Base-by-base conservation (phyloP, 53 echinoderm and acorn worm species). In the Patiria pectinifera region DNA sequence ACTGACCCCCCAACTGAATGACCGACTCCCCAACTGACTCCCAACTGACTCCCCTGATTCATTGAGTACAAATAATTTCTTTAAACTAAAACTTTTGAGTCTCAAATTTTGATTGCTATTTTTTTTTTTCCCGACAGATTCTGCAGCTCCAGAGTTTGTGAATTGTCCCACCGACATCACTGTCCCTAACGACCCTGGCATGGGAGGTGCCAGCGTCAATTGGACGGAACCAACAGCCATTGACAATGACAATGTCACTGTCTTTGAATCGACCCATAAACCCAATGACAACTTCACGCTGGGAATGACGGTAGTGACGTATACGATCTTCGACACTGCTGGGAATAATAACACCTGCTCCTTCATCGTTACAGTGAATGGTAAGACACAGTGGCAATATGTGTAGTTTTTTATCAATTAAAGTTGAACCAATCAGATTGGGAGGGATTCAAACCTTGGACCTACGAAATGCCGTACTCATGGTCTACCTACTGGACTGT, bases 81-180 rank as follows among this genome's bases (percentile, higher is more conserved):
- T 35, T 35, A 35, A 35, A 35, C 35, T 35, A 35, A 35, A 35
- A 35, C 35, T 35, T 35, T 35, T 35, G 35, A 35, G 35, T 35
- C 35, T 35, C 35, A 35, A 35, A 35, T 35, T 35, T 35, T 35
- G 35, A 35, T 35, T 35, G 35, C 35, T 35, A 35, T 35, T 35
- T 35, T 35, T 35, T 35, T 66, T 66, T 18, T 16, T n/a, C 72
- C 11, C 86, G 58, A 3, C 83, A 94, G 94, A 59, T 74, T 45
- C 53, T 18, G 89, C 71, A n/a, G 15, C 59, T 18, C 94, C 94
- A 23, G 14, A 25, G 43, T 71, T 96, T 45, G 21, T 59, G 2
- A 77, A 22, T 60, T 96, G 96, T 69, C 96, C 96, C 14, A 35
- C 18, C 8, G 84, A 91, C 71, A 93, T 96, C 8, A 80, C 85